A percentile compares a stretch with the other conserved stretches of the same genome.
Evolutionary conservation across 2,113 vertebrate species (phyloP).

Genomic region (Scatophagus argus): DNA sequence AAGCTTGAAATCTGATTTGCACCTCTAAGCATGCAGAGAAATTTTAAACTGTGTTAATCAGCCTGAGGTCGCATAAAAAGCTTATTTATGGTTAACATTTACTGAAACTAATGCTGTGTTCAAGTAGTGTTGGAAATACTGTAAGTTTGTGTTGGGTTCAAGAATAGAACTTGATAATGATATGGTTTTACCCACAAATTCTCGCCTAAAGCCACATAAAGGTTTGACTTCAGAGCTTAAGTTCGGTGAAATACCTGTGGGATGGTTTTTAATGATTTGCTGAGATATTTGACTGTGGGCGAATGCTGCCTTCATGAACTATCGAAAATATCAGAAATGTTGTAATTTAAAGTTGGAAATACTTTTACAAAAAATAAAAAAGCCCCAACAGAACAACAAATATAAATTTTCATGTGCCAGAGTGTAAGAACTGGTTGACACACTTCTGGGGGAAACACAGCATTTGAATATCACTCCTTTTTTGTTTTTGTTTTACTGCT

Average conservation of each 20-base stretch:
- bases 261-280: neutral
- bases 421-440: neutral
- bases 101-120: slow-evolving; percentile 14
- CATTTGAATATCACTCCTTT: neutral
- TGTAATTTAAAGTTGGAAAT: neutral
- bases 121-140: neutral
- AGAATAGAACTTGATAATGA: neutral
- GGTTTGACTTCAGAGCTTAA: neutral
- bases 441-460: neutral
- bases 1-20: slow-evolving; percentile 28
- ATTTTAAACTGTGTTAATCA: slow-evolving; percentile 21
- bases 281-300: neutral
- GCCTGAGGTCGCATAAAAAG: slow-evolving; percentile 7
- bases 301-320: neutral
- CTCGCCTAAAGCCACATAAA: neutral
- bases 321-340: neutral
- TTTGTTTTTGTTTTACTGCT: too few relatives aligned
- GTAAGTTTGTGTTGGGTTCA: neutral
- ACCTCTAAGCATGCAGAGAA: slow-evolving; percentile 2
- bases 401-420: neutral
- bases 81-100: slow-evolving; percentile 28
- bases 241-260: neutral
- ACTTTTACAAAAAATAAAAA: too few relatives aligned
- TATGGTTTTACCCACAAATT: neutral
- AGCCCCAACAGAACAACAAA: too few relatives aligned